Percentiles rank a stretch among this genome's conserved stretches.
Evolutionary conservation across 2,797 vertebrate species (phyloP).

Genomic region (Sebastes vulpes): DNA sequence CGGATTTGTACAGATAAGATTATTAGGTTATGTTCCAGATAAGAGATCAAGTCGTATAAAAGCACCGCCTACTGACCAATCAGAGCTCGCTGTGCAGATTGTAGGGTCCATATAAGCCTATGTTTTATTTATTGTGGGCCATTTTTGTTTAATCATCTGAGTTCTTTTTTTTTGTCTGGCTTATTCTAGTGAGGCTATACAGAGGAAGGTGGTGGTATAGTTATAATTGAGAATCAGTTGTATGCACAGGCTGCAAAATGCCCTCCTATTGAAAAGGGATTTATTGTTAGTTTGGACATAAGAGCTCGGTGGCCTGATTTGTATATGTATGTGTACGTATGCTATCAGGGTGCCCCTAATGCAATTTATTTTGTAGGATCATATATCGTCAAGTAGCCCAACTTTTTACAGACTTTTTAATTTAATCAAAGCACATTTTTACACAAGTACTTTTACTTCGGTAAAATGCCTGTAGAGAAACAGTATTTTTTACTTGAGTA

Average conservation of each 20-base stretch:
- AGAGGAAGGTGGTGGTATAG: background rate
- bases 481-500: background rate
- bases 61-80: too few relatives aligned
- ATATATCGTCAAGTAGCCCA: too few relatives aligned
- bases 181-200: background rate
- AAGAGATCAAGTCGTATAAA: too few relatives aligned
- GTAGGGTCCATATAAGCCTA: background rate
- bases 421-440: background rate
- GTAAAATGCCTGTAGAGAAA: background rate
- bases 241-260: background rate
- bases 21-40: background rate
- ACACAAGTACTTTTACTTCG: background rate
- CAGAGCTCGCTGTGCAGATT: fast-evolving
- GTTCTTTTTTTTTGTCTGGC: background rate
- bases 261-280: background rate
- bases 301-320: background rate
- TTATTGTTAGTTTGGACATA: background rate
- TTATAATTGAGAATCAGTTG: background rate
- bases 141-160: background rate
- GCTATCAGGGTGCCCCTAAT: background rate
- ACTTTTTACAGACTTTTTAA: too few relatives aligned
- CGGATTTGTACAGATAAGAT: too few relatives aligned
- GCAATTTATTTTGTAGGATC: background rate
- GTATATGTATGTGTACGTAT: background rate
- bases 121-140: background rate